Percentiles rank a stretch among this genome's conserved stretches.
Conservation (phyloP, 2,113 vertebrate species). For the Gasterosteus aculeatus region DNA sequence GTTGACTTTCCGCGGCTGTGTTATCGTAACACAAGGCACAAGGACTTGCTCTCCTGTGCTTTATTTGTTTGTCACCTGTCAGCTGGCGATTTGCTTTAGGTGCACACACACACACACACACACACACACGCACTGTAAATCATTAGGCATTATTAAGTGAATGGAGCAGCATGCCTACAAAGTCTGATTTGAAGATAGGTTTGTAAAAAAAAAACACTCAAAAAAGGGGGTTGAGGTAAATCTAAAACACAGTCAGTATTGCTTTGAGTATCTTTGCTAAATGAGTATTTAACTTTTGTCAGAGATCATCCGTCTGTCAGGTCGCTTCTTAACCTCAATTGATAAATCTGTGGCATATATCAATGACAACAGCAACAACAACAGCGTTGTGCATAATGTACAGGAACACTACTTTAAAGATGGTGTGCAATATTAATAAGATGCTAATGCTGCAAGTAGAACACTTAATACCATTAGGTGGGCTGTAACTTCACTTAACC, state of each 20-base stretch:
- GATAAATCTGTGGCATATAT: not conserved
- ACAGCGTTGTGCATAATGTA: slow-evolving; percentile 16
- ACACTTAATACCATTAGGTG: slow-evolving; percentile 34
- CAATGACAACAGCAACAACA: slow-evolving; percentile 26
- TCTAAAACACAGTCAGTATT: slow-evolving; percentile 22
- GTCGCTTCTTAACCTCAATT: not conserved
- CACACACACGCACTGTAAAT: slow-evolving; percentile 15
- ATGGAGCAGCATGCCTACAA: not conserved
- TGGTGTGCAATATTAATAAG: slow-evolving; percentile 52
- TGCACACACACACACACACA: not conserved
- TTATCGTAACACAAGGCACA: slow-evolving; percentile 13
- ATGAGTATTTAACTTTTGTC: slow-evolving; percentile 13
- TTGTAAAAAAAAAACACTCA: not conserved
- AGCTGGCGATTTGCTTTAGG: not conserved
- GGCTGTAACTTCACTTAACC: slow-evolving; percentile 34
- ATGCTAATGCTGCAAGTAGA: slow-evolving; percentile 37
- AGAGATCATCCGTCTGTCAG: slow-evolving; percentile 5
- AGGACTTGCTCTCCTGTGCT: slow-evolving; percentile 8
- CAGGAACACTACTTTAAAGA: slow-evolving; percentile 17
- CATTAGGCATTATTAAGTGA: not conserved
- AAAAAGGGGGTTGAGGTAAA: not conserved
- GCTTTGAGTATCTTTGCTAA: not conserved
- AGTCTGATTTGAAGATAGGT: not conserved
- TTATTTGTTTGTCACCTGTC: slow-evolving; percentile 41
- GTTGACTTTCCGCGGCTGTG: slow-evolving; percentile 8